Conservation (phyloP, 2,797 vertebrate species). For the Hozukius guyotensis region DNA sequence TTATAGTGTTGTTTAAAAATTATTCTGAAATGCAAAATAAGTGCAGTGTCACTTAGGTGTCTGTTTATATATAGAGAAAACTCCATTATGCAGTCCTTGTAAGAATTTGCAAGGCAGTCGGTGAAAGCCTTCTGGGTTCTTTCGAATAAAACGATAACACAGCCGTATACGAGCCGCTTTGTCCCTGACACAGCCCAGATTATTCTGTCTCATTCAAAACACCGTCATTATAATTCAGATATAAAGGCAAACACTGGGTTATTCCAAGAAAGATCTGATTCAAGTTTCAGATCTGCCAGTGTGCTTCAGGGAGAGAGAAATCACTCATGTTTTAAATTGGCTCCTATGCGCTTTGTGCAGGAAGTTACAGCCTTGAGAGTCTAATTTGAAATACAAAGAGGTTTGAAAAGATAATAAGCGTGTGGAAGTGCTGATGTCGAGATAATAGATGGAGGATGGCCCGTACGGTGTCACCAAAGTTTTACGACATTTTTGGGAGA, state of each 20-base stretch:
- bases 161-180: not conserved
- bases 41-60: not conserved
- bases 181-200: conserved; percentile 10
- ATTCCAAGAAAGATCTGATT: conserved; percentile 46
- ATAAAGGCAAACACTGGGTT: conserved; percentile 26
- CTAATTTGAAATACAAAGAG: conserved; percentile 64
- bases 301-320: conserved; percentile 49
- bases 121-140: conserved; percentile 9
- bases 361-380: conserved; percentile 36
- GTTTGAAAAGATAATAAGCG: conserved; percentile 52
- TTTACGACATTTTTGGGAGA: conserved; percentile 14
- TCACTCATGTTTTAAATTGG: conserved; percentile 67
- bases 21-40: not conserved
- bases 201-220: conserved; percentile 43
- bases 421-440: conserved; percentile 37
- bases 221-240: conserved; percentile 37
- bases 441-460: conserved; percentile 37
- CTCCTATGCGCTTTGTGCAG: conserved; percentile 40
- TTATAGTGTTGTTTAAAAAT: not conserved
- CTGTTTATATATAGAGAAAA: not conserved
- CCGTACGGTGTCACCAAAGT: conserved; percentile 18
- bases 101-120: not conserved
- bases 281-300: conserved; percentile 27
- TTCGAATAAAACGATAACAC: conserved; percentile 21
- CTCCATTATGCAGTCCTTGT: conserved; percentile 2